These are phyloP conservation scores for Tinamus major DNA, from an alignment of 2,797 vertebrate species.

Conservation along the genomic window DNA sequence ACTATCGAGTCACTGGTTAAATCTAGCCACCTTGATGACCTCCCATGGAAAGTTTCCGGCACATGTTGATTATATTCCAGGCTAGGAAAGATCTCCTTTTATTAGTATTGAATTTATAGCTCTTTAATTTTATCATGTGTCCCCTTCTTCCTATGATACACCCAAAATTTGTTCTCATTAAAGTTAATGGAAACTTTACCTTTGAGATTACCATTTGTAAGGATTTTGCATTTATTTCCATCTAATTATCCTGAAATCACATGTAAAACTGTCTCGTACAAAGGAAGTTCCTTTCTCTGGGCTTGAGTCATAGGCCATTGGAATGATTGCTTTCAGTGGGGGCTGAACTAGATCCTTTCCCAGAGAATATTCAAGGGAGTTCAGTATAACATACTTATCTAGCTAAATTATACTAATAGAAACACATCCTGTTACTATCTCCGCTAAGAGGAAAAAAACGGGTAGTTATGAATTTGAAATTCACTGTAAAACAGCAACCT, in stretches of 20 bases:
- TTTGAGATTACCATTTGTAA: not conserved
- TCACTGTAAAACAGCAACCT: not conserved
- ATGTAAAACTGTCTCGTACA: not conserved
- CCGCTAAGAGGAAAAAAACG: not conserved
- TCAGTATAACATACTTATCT: not conserved
- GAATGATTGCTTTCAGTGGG: not conserved
- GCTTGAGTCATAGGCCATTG: not conserved
- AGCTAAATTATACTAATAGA: not conserved
- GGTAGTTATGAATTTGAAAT: not conserved
- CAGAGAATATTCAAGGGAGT: not conserved
- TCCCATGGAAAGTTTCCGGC: not conserved
- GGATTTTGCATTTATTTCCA: not conserved
- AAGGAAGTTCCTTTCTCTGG: not conserved
- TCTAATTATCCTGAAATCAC: not conserved
- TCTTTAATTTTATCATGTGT: not conserved
- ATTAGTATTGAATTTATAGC: not conserved
- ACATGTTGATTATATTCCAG: not conserved
- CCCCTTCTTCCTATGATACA: not conserved
- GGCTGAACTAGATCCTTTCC: not conserved
- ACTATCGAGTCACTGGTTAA: constrained; percentile 23
- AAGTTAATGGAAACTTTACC: not conserved
- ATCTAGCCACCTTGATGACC: not conserved
- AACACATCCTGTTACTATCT: not conserved
- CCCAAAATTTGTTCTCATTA: not conserved
- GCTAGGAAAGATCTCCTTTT: not conserved